Percentiles rank a stretch among this genome's conserved stretches.
phyloP scores from a whole-genome alignment of 2,113 vertebrate genomes.

The Channa argus region DNA sequence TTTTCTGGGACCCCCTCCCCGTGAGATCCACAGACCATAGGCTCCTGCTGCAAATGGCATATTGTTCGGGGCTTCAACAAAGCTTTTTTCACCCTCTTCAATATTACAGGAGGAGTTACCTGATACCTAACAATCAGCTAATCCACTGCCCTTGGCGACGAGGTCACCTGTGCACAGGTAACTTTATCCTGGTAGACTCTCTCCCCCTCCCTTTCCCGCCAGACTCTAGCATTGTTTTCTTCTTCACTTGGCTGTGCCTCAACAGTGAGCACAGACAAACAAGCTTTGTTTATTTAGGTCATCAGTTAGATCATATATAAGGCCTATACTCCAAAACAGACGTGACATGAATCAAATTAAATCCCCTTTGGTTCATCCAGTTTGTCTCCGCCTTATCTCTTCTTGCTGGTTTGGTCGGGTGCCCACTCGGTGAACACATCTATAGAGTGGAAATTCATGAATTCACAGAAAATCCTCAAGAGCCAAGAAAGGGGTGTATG shows the following conservation, averaged over 20 bases:
- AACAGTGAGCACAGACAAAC: slow-evolving; percentile 80
- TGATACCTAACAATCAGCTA: slow-evolving; percentile 88
- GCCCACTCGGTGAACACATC: slow-evolving; percentile 39
- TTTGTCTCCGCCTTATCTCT: slow-evolving; percentile 57
- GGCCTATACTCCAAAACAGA: slow-evolving; percentile 57
- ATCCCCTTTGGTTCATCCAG: slow-evolving; percentile 53
- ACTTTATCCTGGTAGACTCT: slow-evolving; percentile 80
- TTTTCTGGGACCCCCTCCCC: slow-evolving; percentile 64
- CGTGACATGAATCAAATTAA: slow-evolving; percentile 48
- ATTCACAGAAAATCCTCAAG: slow-evolving; percentile 60
- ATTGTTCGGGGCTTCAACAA: slow-evolving; percentile 85
- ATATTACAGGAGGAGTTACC: slow-evolving; percentile 87
- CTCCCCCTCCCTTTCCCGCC: slow-evolving; percentile 77
- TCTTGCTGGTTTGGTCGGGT: slow-evolving; percentile 35
- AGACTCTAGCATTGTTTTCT: slow-evolving; percentile 55
- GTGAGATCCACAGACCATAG: slow-evolving; percentile 71
- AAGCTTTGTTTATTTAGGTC: slow-evolving; percentile 82
- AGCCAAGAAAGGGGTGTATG: slow-evolving; percentile 51
- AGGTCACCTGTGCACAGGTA: slow-evolving; percentile 88
- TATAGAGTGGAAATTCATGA: slow-evolving; percentile 44
- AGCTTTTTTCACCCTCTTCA: slow-evolving; percentile 86
- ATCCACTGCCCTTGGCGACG: slow-evolving; percentile 86
- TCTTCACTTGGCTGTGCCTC: slow-evolving; percentile 60
- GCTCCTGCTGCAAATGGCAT: slow-evolving; percentile 74
- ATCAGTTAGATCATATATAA: slow-evolving; percentile 72